phyloP scores from a whole-genome alignment of 2,888 invertebrate genomes.

The Adelognathus sp. region DNA sequence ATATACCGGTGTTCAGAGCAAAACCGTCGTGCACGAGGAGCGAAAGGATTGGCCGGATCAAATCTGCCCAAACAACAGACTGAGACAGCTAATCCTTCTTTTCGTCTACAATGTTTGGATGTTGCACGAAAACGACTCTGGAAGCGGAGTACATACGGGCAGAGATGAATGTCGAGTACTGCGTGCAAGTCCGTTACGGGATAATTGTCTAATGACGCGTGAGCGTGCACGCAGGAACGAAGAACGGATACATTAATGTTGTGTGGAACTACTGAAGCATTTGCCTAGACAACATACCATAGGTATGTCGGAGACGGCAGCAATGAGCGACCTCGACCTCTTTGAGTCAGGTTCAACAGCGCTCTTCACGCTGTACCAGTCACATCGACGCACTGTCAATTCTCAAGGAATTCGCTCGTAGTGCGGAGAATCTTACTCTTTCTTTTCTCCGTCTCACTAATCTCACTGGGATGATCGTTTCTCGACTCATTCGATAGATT shows the following conservation, averaged over 20 bases:
- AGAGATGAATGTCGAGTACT: not conserved
- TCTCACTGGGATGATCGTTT: too few relatives aligned
- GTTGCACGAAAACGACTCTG: not conserved
- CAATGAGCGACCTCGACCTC: conserved; percentile 61
- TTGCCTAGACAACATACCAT: conserved; percentile 31
- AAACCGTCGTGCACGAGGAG: not conserved
- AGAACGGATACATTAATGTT: conserved; percentile 35
- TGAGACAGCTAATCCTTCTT: too few relatives aligned
- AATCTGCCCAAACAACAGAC: too few relatives aligned
- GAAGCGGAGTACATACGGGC: not conserved
- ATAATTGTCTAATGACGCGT: conserved; percentile 23
- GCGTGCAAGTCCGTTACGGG: not conserved
- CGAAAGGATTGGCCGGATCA: too few relatives aligned
- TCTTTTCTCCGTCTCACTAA: too few relatives aligned
- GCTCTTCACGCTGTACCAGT: conserved; percentile 13
- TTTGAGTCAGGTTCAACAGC: conserved; percentile 65
- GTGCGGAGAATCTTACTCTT: conserved; percentile 29
- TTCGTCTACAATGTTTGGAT: not conserved
- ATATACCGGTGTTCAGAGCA: not conserved
- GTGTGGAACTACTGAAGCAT: conserved; percentile 24
- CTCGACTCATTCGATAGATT: too few relatives aligned
- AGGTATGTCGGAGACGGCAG: not conserved
- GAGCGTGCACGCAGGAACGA: conserved; percentile 9
- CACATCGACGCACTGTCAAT: not conserved
- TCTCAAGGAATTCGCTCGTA: conserved; percentile 17